Base-by-base conservation (phyloP, 2,113 vertebrate genomes). In the Clarias macrocephalus region DNA sequence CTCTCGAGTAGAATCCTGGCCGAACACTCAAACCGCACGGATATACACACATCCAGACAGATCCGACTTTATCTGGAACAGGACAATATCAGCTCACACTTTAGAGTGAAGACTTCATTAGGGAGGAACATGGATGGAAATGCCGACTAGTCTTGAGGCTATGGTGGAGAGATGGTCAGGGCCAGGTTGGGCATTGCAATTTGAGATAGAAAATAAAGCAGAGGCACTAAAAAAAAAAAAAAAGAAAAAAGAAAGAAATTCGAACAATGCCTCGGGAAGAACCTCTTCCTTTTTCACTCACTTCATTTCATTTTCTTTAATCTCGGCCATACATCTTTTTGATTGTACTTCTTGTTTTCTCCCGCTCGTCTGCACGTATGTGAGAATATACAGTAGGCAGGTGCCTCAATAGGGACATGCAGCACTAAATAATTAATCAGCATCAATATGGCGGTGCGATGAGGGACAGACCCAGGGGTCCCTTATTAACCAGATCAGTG, bases 401-500 rank as follows among this genome's bases (percentile, higher is more conserved):
- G 13, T 30, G 66, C 81, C 63, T 79, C 84, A 59, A 79, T 79
- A 77, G 66, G 79, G 59, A 88, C 68, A 82, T 73, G 85, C 88
- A 73, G 60, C 83, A 87, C 89, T 88, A 80, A 90, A 88, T 87
- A 88, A 90, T 88, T 87, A 86, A 88, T 82, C 87, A 85, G 75
- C 83, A 86, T 88, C 84, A 88, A 83, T 85, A 84, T 80, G 56
- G 80, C 48, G 42, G 73, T 30, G 80, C 87, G 82, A 25, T 65
- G 68, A 88, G 63, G 84, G 83, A 84, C 80, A 76, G 59, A 82
- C 76, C 83, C 85, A 66, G 84, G 89, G 89, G 80, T 90, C 87
- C 76, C 89, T 88, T 88, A 84, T 88, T 90, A 90, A 77, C 81
- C 62, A 66, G 87, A 87, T 88, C 89, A 90, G 66, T 87, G 87